These are phyloP conservation scores for Drosophila birchii DNA, from an alignment of 2,888 invertebrate genomes.

Conservation along the genomic window DNA sequence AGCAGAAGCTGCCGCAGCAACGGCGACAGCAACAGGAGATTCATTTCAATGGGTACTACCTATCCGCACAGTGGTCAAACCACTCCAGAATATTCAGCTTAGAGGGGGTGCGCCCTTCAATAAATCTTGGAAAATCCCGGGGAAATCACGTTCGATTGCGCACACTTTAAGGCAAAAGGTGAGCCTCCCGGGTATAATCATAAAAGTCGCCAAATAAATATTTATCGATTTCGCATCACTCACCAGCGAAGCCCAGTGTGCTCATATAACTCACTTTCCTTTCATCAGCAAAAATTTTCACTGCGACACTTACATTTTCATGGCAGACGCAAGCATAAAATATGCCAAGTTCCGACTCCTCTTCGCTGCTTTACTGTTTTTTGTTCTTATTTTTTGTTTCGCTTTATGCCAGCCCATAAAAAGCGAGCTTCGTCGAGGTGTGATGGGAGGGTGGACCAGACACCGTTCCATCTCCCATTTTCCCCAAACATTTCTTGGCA, in stretches of 20 bases:
- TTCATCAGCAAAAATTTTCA: conserved; percentile 77
- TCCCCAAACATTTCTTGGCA: not conserved
- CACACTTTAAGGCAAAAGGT: conserved; percentile 23
- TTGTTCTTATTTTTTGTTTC: conserved; percentile 17
- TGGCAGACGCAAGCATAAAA: conserved; percentile 64
- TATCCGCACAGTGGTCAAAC: conserved; percentile 25
- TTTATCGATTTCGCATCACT: conserved; percentile 28
- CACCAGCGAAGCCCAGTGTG: conserved; percentile 24
- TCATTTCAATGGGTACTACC: conserved; percentile 8
- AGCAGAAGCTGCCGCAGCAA: not conserved
- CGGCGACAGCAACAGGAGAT: conserved; percentile 27
- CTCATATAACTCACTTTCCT: conserved; percentile 73
- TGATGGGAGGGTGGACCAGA: conserved; percentile 17
- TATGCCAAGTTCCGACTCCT: conserved; percentile 62
- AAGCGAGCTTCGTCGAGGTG: conserved; percentile 25
- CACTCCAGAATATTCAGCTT: not conserved
- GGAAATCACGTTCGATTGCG: conserved; percentile 1
- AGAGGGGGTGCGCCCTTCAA: not conserved
- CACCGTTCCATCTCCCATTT: conserved; percentile 19
- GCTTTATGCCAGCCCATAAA: conserved; percentile 64
- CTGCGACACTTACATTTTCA: conserved; percentile 77
- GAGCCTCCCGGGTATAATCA: conserved; percentile 19
- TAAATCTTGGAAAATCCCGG: conserved; percentile 8
- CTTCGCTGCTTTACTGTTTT: conserved; percentile 15
- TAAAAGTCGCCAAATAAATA: conserved; percentile 34